Evolutionary conservation across 2,113 vertebrate species (phyloP).

Genomic region (Tragelaphus strepsiceros): DNA sequence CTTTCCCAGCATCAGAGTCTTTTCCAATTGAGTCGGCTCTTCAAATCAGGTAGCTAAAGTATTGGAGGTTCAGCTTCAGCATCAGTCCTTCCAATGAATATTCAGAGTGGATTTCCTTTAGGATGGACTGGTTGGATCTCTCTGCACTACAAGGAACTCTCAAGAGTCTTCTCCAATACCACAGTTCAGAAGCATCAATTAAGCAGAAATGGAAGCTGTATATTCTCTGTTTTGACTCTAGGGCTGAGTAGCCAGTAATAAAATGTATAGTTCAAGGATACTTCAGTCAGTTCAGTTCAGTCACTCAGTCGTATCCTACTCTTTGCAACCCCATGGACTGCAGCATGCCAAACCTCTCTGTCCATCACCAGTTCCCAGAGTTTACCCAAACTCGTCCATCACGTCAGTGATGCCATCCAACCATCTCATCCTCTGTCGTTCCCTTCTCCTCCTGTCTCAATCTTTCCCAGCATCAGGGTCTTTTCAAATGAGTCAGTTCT

Average conservation of each 20-base stretch:
- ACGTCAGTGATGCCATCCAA: background rate
- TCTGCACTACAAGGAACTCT: background rate
- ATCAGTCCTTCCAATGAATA: background rate
- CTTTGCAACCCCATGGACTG: background rate
- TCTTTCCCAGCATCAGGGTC: background rate
- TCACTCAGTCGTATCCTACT: rapidly evolving
- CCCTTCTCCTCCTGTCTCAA: background rate
- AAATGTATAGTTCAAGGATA: background rate
- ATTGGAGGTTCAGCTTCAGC: background rate
- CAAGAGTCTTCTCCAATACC: background rate
- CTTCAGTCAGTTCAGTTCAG: background rate
- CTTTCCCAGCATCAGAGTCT: background rate
- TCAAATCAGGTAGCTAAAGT: background rate
- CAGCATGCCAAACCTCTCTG: background rate
- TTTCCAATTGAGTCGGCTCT: background rate
- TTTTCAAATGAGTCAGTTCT: background rate
- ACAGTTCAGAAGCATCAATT: background rate
- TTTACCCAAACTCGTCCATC: background rate
- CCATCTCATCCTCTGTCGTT: background rate
- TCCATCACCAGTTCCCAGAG: background rate
- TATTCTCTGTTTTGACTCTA: background rate
- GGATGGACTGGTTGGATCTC: background rate
- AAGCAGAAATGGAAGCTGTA: background rate
- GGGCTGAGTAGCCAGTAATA: background rate
- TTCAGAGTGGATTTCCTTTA: background rate